These are phyloP conservation scores for Hyles euphorbiae DNA, from an alignment of 1,140 invertebrate genomes.

Conservation along the genomic window DNA sequence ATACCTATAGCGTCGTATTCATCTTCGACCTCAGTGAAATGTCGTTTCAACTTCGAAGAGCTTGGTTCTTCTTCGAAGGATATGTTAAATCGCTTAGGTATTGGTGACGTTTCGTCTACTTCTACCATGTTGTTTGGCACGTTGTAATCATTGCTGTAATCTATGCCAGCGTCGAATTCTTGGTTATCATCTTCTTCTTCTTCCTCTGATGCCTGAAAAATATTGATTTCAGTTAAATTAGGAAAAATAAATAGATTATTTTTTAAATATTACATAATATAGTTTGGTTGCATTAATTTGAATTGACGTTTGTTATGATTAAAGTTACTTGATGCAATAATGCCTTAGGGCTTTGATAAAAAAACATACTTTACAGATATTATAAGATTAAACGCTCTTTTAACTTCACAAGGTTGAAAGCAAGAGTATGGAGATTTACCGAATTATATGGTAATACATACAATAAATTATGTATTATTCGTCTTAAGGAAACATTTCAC, in stretches of 20 bases:
- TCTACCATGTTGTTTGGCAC: slow-evolving; percentile 29
- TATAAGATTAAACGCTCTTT: no score
- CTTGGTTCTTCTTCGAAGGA: slow-evolving; percentile 30
- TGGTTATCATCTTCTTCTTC: slow-evolving; percentile 28
- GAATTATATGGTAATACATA: no score
- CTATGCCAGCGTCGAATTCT: slow-evolving; percentile 22
- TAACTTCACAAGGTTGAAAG: no score
- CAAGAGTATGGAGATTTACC: no score
- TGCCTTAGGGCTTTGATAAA: background rate
- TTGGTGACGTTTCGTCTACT: slow-evolving; percentile 14
- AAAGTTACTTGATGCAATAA: background rate
- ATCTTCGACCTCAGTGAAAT: slow-evolving; percentile 48
- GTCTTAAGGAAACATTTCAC: no score
- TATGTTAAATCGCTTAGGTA: slow-evolving; percentile 23
- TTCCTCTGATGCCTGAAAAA: slow-evolving; percentile 38
- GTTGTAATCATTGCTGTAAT: slow-evolving; percentile 30
- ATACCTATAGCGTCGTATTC: slow-evolving; percentile 64
- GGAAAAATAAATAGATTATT: background rate
- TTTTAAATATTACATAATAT: no score
- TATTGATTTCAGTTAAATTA: background rate
- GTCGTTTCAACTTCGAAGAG: slow-evolving; percentile 30
- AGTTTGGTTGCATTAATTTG: no score
- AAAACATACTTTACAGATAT: no score
- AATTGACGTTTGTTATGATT: no score
- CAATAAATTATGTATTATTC: no score